A percentile compares a stretch with the other conserved stretches of the same genome.
These are phyloP conservation scores for Carlito syrichta DNA, from an alignment of 2,113 vertebrate species.

Conservation along the genomic window DNA sequence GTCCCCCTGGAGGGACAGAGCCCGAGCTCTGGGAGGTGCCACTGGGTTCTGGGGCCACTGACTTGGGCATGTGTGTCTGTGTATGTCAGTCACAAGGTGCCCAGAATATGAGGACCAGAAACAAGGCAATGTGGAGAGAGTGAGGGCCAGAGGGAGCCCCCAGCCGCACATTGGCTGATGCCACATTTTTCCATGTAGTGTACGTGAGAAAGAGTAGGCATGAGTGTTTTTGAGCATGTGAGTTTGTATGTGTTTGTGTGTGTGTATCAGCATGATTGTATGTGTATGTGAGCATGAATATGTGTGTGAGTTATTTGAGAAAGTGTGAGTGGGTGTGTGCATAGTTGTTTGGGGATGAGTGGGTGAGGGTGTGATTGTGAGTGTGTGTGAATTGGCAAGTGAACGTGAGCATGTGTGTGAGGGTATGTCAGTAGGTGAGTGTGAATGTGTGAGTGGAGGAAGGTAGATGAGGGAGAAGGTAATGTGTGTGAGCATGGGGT, in stretches of 20 bases:
- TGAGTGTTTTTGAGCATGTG: neutral
- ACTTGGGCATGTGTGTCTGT: fast-evolving
- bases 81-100: neutral
- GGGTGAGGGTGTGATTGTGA: neutral
- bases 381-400: neutral
- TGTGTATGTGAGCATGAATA: neutral
- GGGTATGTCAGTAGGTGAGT: neutral
- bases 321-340: neutral
- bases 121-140: neutral
- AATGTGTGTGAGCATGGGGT: too few species aligned
- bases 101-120: neutral
- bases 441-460: too few species aligned
- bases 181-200: fast-evolving
- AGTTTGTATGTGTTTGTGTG: neutral
- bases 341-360: neutral
- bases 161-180: too few species aligned
- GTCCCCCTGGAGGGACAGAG: neutral
- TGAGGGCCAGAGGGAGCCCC: fast-evolving
- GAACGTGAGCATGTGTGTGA: neutral
- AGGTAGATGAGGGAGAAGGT: too few species aligned
- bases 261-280: neutral
- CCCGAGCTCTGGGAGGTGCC: neutral
- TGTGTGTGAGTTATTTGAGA: neutral
- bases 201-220: neutral
- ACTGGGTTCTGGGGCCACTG: neutral